Evolutionary conservation across 2,113 vertebrate species (phyloP).

Genomic region (Gobio gobio): DNA sequence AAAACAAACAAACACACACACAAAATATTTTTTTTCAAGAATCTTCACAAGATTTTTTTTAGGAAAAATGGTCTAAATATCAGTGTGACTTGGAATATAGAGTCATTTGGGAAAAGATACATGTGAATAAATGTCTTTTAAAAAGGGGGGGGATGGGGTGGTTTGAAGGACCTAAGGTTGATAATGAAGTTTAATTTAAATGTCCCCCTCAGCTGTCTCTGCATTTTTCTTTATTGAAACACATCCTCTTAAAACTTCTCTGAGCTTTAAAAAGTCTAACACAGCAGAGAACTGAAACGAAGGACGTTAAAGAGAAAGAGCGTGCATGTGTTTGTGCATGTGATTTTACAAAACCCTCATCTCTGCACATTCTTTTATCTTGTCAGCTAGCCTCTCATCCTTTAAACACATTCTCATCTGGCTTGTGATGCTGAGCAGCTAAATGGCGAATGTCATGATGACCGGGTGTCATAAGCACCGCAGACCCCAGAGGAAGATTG

Average conservation of each 20-base stretch:
- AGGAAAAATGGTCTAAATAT: too few relatives aligned
- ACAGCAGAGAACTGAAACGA: conserved; percentile 1
- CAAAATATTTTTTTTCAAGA: too few relatives aligned
- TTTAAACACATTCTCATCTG: conserved; percentile 27
- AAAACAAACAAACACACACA: too few relatives aligned
- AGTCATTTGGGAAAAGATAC: not conserved
- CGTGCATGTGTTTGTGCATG: not conserved
- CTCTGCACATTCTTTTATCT: conserved; percentile 13
- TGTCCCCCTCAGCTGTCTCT: conserved; percentile 5
- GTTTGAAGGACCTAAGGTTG: not conserved
- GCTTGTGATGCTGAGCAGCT: conserved; percentile 32
- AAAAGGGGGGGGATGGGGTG: not conserved
- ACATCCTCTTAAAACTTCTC: conserved; percentile 2
- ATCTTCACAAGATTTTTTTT: too few relatives aligned
- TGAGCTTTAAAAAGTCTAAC: conserved; percentile 3
- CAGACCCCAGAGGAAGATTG: conserved; percentile 1
- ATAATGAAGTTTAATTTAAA: not conserved
- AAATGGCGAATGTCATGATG: conserved; percentile 27
- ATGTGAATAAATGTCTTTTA: not conserved
- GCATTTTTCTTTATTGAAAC: not conserved
- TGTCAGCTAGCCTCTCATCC: not conserved
- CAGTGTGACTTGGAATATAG: too few relatives aligned
- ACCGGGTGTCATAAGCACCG: not conserved
- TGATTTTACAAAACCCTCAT: conserved; percentile 12
- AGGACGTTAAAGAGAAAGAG: not conserved